Base-by-base conservation (phyloP, 2,888 invertebrate genomes). In the Sussaba pulchella region DNA sequence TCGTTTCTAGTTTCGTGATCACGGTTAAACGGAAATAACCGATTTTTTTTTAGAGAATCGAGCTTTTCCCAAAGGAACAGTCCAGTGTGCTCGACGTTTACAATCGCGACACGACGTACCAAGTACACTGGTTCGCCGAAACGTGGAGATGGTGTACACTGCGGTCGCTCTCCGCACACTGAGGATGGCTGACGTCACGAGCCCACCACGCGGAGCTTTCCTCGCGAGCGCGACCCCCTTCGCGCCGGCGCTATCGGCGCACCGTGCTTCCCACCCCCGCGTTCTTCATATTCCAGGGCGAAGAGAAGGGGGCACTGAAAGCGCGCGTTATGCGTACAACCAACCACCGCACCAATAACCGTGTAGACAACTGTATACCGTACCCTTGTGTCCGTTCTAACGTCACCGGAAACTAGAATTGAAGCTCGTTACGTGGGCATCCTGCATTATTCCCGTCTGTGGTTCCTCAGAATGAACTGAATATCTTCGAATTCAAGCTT, bases 101-200 rank as follows among this genome's bases (percentile, higher is more conserved):
- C 31, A n/a, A 26, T 57, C 70, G 57, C 57, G 12, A 57, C 39
- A 43, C 39, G 63, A 69, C 43, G 54, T 70, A 59, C 14, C 41
- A 19, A 57, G 57, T 31, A 75, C 45, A 63, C 41, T 63, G 43
- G 64, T 78, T 70, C 59, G 78, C 59, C 71, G 86, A 86, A 89
- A 87, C 86, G 87, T 89, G 87, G 89, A 89, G 88, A 88, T 88
- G 88, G 88, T 89, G 88, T 85, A 89, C 90, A 89, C 91, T 90
- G 89, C 91, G 91, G 90, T 91, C 90, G 91, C 90, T 91, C 91
- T 91, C 91, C 91, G 91, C 91, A 87, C 91, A 91, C 91, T 91
- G 91, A 91, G 88, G 85, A 84, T 85, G 88, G 86, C 89, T 91
- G 90, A 91, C 91, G 91, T 91, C 92, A 91, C 87, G 88, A 90